Conservation (phyloP, 2,113 vertebrate species). For the Aplodontia rufa region DNA sequence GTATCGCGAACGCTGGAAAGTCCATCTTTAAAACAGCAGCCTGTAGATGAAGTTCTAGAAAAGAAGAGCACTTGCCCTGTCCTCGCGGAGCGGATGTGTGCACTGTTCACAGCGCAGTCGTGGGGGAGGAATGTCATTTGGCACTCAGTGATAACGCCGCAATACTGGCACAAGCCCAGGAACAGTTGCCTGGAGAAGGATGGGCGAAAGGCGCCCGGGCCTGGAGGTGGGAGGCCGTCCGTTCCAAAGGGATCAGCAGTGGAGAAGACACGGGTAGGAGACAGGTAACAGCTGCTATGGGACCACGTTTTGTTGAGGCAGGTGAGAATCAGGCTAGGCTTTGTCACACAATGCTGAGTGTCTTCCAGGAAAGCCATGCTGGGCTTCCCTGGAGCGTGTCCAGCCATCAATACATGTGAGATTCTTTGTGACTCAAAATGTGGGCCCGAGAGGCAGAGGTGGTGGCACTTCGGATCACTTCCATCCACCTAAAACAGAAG, state of each 20-base stretch:
- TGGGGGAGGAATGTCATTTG: constrained; percentile 77
- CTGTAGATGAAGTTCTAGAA: constrained; percentile 72
- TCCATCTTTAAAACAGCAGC: constrained; percentile 80
- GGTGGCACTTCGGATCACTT: constrained; percentile 98
- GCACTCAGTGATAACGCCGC: constrained; percentile 85
- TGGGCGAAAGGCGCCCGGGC: constrained; percentile 67
- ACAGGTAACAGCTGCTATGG: constrained; percentile 68
- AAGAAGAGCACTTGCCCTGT: constrained; percentile 77
- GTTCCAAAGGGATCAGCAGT: constrained; percentile 54
- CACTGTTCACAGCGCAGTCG: constrained; percentile 70
- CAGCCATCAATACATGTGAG: constrained; percentile 88
- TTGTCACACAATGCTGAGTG: constrained; percentile 55
- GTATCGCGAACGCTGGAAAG: constrained; percentile 75
- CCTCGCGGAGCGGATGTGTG: not conserved
- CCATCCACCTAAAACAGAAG: constrained; percentile 93
- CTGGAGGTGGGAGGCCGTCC: constrained; percentile 57
- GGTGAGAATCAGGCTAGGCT: constrained; percentile 74
- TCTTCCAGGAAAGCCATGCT: constrained; percentile 80
- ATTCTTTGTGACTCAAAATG: constrained; percentile 90
- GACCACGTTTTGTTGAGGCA: constrained; percentile 71
- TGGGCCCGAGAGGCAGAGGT: constrained; percentile 88
- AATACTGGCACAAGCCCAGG: constrained; percentile 87
- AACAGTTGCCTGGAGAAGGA: constrained; percentile 75
- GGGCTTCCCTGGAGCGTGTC: not conserved
- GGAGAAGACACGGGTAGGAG: constrained; percentile 58